phyloP scores from a whole-genome alignment of 2,797 vertebrate genomes.

The Pipistrellus nathusii region DNA sequence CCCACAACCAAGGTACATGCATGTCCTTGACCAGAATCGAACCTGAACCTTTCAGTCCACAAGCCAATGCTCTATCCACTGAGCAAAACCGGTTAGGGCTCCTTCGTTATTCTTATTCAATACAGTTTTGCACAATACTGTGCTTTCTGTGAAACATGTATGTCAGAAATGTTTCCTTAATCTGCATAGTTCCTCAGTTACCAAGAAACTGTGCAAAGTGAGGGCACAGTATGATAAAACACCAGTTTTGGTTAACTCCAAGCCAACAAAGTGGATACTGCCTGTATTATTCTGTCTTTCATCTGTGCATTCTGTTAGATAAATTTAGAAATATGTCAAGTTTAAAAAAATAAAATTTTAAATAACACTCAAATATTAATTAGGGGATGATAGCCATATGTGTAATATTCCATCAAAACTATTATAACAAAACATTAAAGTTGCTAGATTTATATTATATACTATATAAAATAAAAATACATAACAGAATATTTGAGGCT shows the following conservation, averaged over 20 bases:
- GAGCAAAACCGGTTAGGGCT: too few relatives aligned
- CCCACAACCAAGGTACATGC: too few relatives aligned
- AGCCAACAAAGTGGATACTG: background rate
- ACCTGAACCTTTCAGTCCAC: too few relatives aligned
- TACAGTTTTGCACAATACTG: background rate
- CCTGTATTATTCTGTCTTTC: background rate
- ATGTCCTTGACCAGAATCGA: too few relatives aligned
- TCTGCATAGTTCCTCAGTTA: background rate
- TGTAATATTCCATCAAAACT: background rate
- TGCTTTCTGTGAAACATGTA: background rate
- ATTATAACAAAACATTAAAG: background rate
- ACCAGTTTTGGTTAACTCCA: background rate
- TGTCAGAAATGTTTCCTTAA: background rate
- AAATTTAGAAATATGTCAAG: background rate
- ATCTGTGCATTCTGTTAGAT: background rate
- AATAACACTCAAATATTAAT: background rate
- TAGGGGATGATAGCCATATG: background rate
- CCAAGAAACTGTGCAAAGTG: background rate
- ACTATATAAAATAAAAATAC: constrained; percentile 15
- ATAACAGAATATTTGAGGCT: background rate
- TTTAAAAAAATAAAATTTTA: background rate
- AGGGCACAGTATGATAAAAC: background rate
- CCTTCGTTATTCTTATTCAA: background rate
- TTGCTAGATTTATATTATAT: background rate
- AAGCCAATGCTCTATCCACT: too few relatives aligned